Percentiles rank a stretch among this genome's conserved stretches.
These are phyloP conservation scores for Coenobita brevimanus DNA, from an alignment of 1,140 invertebrate genomes.

Conservation along the genomic window DNA sequence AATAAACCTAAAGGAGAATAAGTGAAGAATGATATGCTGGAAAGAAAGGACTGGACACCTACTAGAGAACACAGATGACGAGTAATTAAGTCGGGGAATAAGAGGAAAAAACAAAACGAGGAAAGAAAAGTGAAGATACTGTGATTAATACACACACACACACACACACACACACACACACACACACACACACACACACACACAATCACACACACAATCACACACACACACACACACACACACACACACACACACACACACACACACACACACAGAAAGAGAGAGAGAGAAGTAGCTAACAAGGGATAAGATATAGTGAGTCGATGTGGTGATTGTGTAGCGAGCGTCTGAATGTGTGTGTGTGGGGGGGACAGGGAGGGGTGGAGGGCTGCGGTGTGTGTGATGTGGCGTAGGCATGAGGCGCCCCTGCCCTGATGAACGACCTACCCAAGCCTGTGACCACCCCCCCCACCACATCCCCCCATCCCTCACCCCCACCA, in stretches of 20 bases:
- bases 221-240: not conserved
- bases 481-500: no score
- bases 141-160: no score
- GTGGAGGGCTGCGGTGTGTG: not conserved
- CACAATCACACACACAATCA: no score
- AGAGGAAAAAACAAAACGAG: not conserved
- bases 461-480: no score
- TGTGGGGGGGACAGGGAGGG: not conserved
- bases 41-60: not conserved
- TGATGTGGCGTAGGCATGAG: not conserved
- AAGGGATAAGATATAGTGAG: no score
- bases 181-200: no score
- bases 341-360: constrained; percentile 14
- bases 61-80: no score
- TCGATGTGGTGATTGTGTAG: no score
- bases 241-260: not conserved
- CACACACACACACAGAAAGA: no score
- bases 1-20: not conserved
- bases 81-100: not conserved
- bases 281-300: no score
- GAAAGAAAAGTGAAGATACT: not conserved
- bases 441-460: no score
- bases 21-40: not conserved
- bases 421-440: no score
- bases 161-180: not conserved